phyloP scores from a whole-genome alignment of 2,113 vertebrate genomes.

The Turnix velox region DNA sequence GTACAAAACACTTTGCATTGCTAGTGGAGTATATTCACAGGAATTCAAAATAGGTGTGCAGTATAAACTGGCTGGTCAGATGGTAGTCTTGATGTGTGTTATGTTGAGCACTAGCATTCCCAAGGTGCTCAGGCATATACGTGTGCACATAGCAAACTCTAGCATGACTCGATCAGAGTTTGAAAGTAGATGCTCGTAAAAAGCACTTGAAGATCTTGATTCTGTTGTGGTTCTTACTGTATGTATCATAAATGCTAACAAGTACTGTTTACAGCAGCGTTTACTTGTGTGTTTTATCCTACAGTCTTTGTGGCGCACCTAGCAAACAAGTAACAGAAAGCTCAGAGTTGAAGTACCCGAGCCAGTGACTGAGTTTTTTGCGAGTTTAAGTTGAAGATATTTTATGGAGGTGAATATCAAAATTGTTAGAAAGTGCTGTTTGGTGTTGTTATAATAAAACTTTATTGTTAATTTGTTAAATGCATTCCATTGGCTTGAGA shows the following conservation, averaged over 20 bases:
- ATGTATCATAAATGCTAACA: fast-evolving
- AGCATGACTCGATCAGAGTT: background rate
- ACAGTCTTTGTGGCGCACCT: background rate
- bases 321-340: background rate
- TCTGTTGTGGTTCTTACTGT: background rate
- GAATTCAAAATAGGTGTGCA: background rate
- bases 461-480: background rate
- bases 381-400: background rate
- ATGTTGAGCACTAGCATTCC: background rate
- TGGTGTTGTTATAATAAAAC: background rate
- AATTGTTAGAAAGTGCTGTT: background rate
- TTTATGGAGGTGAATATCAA: background rate
- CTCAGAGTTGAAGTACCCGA: background rate
- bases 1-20: background rate
- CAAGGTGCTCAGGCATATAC: background rate
- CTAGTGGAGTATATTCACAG: background rate
- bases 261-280: background rate
- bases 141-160: background rate
- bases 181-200: background rate
- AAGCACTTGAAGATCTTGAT: background rate
- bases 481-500: background rate
- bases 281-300: background rate
- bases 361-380: background rate
- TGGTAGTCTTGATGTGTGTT: background rate
- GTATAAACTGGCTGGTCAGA: background rate